Conservation (phyloP, 2,113 vertebrate genomes). For the Vicugna pacos region DNA sequence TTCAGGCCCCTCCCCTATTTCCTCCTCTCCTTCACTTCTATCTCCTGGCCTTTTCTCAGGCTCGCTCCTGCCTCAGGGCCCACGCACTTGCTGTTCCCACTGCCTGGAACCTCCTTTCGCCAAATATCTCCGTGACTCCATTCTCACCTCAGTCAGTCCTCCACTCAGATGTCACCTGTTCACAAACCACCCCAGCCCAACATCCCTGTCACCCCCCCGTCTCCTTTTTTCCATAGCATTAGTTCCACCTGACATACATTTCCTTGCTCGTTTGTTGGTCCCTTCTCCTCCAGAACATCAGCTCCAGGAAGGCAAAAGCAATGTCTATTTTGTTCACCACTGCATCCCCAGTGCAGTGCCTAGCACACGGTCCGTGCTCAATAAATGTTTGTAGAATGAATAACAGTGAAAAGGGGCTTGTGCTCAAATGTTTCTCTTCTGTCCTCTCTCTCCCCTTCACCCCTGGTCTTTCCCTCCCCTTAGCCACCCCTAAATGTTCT, state of each 20-base stretch:
- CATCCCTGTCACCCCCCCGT: accelerated
- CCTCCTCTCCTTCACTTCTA: not conserved
- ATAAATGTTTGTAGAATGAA: not conserved
- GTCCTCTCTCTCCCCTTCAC: not conserved
- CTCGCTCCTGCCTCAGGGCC: not conserved
- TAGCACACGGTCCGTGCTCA: not conserved
- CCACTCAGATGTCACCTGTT: not conserved
- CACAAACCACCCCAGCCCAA: not conserved
- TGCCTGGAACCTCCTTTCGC: not conserved
- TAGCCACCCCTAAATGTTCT: too few species aligned
- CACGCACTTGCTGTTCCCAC: not conserved
- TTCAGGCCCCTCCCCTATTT: not conserved
- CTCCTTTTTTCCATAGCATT: not conserved
- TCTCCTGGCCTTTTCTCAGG: not conserved
- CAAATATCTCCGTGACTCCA: not conserved
- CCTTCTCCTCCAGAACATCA: not conserved
- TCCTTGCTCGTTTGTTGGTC: not conserved
- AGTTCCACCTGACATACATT: not conserved
- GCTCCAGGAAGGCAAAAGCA: not conserved
- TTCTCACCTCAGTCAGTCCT: not conserved
- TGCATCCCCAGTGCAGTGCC: not conserved
- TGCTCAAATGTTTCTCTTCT: not conserved
- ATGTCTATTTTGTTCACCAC: not conserved
- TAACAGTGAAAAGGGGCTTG: not conserved
- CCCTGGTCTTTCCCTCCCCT: not conserved